Conservation (phyloP, 2,113 vertebrate genomes). For the Chaetorhynchus papuensis region DNA sequence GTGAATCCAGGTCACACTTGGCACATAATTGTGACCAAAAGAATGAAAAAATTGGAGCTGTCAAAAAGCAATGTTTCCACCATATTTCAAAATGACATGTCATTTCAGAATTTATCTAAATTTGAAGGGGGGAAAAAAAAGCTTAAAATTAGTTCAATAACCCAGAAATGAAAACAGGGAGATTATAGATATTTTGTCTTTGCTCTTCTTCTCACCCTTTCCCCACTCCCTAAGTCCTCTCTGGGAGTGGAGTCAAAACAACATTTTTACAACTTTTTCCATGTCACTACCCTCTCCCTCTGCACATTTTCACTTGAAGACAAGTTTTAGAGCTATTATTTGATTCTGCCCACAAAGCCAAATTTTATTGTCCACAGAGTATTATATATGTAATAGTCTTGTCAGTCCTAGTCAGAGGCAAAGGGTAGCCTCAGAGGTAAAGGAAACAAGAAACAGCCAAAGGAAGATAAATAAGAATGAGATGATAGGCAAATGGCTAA, state of each 20-base stretch:
- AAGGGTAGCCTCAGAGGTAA: constrained; percentile 23
- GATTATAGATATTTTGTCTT: neutral
- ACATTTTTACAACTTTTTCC: constrained; percentile 46
- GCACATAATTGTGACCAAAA: constrained; percentile 15
- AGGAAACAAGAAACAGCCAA: constrained; percentile 22
- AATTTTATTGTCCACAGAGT: constrained; percentile 38
- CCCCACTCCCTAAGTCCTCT: neutral
- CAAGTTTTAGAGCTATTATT: constrained; percentile 21
- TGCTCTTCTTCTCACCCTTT: neutral
- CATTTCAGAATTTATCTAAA: constrained; percentile 34
- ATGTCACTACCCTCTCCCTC: constrained; percentile 11
- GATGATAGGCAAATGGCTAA: constrained; percentile 36
- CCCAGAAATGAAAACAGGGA: constrained; percentile 17
- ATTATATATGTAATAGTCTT: constrained; percentile 9
- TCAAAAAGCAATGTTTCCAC: constrained; percentile 8
- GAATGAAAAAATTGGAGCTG: constrained; percentile 12
- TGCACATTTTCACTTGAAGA: constrained; percentile 39
- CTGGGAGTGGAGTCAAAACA: constrained; percentile 5
- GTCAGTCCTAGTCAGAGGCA: constrained; percentile 24
- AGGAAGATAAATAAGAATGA: neutral
- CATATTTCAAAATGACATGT: constrained; percentile 18
- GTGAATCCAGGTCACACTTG: constrained; percentile 1
- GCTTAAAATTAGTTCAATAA: constrained; percentile 5
- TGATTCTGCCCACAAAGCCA: constrained; percentile 21
- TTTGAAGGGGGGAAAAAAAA: neutral